Evolutionary conservation across 2,797 vertebrate species (phyloP).

Genomic region (Darevskia nairensis): DNA sequence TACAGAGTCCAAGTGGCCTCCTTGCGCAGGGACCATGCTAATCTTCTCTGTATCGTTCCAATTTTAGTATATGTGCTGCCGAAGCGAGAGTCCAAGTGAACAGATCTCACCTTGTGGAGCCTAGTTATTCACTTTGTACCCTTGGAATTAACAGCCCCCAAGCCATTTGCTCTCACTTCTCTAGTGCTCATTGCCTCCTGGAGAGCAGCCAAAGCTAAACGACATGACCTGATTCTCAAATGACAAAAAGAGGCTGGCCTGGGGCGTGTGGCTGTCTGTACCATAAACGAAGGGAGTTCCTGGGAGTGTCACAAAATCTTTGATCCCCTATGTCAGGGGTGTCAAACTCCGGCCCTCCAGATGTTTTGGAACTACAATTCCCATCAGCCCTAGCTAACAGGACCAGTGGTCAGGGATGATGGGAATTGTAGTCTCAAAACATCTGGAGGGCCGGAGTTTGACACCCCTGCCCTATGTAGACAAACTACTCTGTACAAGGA

Average conservation of each 20-base stretch:
- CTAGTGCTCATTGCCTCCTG: neutral
- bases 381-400: too few relatives aligned
- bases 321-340: neutral
- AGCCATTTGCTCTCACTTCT: constrained; percentile 24
- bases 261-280: neutral
- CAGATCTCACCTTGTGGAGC: constrained; percentile 12
- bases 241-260: neutral
- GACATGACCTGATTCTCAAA: constrained; percentile 13
- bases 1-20: neutral
- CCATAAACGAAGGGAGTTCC: neutral
- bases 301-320: neutral
- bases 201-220: constrained; percentile 14
- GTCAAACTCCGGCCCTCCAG: too few relatives aligned
- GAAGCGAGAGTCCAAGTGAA: neutral
- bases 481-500: neutral
- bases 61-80: too few relatives aligned
- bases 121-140: constrained; percentile 20
- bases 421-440: too few relatives aligned
- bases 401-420: too few relatives aligned
- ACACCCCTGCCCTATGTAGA: neutral
- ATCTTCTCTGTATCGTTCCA: too few relatives aligned
- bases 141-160: constrained; percentile 13
- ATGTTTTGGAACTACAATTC: too few relatives aligned
- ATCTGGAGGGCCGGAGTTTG: too few relatives aligned
- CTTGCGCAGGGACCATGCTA: too few relatives aligned